Evolutionary conservation across 2,797 vertebrate species (phyloP), one percentile per base, ranked within the genome.

Genomic region (Zenarchopterus dispar): DNA sequence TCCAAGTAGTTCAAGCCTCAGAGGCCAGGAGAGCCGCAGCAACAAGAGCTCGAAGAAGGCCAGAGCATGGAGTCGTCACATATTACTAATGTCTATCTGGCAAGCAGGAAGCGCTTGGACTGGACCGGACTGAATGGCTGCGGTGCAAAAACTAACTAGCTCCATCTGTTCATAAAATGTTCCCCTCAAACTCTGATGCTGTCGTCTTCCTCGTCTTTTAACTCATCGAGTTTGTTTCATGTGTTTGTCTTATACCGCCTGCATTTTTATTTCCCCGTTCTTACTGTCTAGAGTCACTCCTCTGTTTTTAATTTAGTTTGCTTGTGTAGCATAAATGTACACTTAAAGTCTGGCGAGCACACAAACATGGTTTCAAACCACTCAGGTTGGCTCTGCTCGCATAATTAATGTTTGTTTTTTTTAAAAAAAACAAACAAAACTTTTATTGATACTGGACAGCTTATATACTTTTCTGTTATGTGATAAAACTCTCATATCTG

Each of bases 41-140:
- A 46, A 65, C 9, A 67, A 33, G 48, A 70, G 70, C 54, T 43
- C 70, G 78, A 81, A 9, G 48, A 59, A 76, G 51, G 44, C 77
- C 84, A 84, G 83, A 85, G 56, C 73, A 58, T 24, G 42, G 47
- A 78, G 48, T 53, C 69, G 67, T 74, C 9, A 6, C 63, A 54
- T 45, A 41, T 81, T 78, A 69, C 66, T 78, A 76, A 78, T 80
- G 77, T 81, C 73, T 66, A 59, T 76, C 65, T 86, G 78, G 76
- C 76, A 82, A 70, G 70, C 65, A 52, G 54, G 33, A 49, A 11
- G 31, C 39, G n/a, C 62, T 56, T 67, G 74, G 59, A 71, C 52
- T 8, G 72, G 67, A 61, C 39, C 2, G 33, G 45, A 70, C 54
- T 23, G 51, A 60, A 61, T 56, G 75, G 75, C 80, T 75, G 21